Base-by-base conservation (phyloP, 2,113 vertebrate species). In the Tragelaphus strepsiceros region DNA sequence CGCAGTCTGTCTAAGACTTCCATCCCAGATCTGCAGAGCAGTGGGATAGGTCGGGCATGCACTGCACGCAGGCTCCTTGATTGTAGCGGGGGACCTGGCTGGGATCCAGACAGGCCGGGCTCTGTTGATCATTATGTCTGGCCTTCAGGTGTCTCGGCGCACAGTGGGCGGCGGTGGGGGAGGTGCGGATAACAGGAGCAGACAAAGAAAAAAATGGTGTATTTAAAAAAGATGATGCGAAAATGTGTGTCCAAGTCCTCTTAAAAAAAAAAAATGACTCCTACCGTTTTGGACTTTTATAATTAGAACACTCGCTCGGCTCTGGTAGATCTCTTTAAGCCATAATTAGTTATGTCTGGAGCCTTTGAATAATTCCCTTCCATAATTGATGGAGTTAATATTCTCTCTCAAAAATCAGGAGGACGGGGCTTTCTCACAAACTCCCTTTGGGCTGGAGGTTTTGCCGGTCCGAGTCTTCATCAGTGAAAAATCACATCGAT, bases 81-180 rank as follows among this genome's bases (percentile, higher is more conserved):
- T 99, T 99, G 99, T 98, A 98, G 98, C 98, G 97, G 77, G 98
- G 98, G 49, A 98, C 98, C 98, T 99, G 99, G 99, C 99, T 98
- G 98, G 96, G 97, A 98, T 99, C 99, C 99, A 99, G 99, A 99
- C 99, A 99, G 99, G 99, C 99, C 99, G 99, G 98, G 99, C 99
- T 99, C 99, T 99, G 99, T 99, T 99, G 99, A 99, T 99, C 99
- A 99, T 99, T 99, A 99, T 99, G 99, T 99, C 99, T 99, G 99
- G 99, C 99, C 99, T 99, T 99, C 99, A 99, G 99, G 99, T 99
- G 99, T 99, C 99, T 99, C 98, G 97, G 99, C 98, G 98, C 98
- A 97, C 99, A 99, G 99, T 99, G 99, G 99, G 99, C 99, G 99
- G 99, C 93, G 98, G 98, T 98, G 99, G 99, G 99, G 99, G 99